These are phyloP conservation scores for Loris lydekkerianus DNA, from an alignment of 2,797 vertebrate genomes.

Conservation along the genomic window DNA sequence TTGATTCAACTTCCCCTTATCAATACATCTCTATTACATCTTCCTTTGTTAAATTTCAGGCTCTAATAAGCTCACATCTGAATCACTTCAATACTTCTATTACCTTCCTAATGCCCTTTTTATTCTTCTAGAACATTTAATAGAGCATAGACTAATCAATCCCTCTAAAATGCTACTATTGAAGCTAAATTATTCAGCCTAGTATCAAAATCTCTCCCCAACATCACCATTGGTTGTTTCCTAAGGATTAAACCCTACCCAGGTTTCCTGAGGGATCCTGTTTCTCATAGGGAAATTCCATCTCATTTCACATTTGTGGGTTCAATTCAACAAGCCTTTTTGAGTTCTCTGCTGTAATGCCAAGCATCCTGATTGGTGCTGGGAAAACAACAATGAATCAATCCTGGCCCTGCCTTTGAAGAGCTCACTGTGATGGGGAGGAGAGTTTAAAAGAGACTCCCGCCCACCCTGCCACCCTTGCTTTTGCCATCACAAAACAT, in stretches of 20 bases:
- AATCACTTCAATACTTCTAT: not conserved
- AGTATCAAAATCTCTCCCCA: not conserved
- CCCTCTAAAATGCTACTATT: not conserved
- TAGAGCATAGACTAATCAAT: not conserved
- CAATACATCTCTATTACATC: not conserved
- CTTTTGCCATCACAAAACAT: not conserved
- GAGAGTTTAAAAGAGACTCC: not conserved
- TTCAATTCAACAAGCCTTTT: slow-evolving; percentile 26
- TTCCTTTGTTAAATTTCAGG: not conserved
- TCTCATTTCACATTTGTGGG: not conserved
- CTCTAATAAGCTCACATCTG: not conserved
- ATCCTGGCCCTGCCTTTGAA: not conserved
- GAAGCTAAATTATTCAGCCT: not conserved
- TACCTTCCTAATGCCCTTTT: not conserved
- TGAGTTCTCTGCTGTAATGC: not conserved
- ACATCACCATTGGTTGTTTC: not conserved
- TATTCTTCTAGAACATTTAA: not conserved
- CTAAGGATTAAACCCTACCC: not conserved
- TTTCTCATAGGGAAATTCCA: not conserved
- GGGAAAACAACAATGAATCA: not conserved
- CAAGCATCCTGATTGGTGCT: not conserved
- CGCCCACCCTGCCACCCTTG: fast-evolving
- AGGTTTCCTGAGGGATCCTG: not conserved
- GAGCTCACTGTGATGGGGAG: not conserved
- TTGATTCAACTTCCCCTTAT: slow-evolving; percentile 9